Evolutionary conservation across 2,113 vertebrate genomes (phyloP).

Genomic region (Colaptes auratus): DNA sequence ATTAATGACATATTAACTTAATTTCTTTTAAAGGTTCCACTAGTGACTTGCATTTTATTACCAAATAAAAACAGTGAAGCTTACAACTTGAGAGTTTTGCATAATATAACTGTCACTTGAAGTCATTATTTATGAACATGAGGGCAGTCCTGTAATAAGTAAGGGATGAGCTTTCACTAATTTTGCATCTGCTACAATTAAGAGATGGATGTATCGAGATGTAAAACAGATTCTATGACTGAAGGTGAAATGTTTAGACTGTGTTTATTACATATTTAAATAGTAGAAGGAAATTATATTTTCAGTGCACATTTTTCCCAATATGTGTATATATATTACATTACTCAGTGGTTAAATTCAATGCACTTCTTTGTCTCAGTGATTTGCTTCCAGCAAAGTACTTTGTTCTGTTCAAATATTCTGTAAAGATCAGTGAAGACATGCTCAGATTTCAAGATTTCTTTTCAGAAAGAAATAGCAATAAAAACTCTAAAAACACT

Average conservation of each 20-base stretch:
- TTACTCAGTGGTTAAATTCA: not conserved
- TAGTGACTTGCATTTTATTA: constrained; percentile 47
- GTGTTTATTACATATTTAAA: constrained; percentile 28
- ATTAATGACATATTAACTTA: constrained; percentile 53
- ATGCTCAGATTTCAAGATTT: not conserved
- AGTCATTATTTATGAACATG: constrained; percentile 31
- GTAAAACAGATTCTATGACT: constrained; percentile 14
- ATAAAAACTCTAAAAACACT: not conserved
- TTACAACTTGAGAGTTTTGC: not conserved
- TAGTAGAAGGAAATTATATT: not conserved
- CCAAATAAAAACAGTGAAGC: constrained; percentile 43
- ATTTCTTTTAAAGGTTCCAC: constrained; percentile 27
- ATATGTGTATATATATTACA: not conserved
- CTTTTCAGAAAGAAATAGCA: not conserved
- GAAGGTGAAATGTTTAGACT: constrained; percentile 3
- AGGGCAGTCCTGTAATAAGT: constrained; percentile 32
- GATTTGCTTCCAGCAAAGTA: not conserved
- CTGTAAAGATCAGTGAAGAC: not conserved
- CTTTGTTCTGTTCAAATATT: not conserved
- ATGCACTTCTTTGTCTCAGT: not conserved
- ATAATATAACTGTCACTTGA: constrained; percentile 48
- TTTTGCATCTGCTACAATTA: constrained; percentile 62
- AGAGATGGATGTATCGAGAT: not conserved
- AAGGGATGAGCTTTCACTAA: constrained; percentile 51
- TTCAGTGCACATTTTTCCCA: not conserved